A percentile compares a stretch with the other conserved stretches of the same genome.
phyloP scores from a whole-genome alignment of 2,888 invertebrate genomes.

The Hylaea fasciaria region DNA sequence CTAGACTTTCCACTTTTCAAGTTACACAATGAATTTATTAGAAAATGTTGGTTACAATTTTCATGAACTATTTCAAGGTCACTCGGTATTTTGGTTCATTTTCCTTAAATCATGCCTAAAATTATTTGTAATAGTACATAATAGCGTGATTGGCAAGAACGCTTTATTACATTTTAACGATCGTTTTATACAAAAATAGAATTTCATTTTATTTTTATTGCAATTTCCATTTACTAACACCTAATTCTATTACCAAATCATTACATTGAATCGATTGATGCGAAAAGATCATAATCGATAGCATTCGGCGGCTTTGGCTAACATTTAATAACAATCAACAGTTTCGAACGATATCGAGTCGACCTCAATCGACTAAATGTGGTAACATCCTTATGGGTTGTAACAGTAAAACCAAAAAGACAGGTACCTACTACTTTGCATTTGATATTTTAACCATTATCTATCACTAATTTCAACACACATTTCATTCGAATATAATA shows the following conservation, averaged over 20 bases:
- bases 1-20: no score
- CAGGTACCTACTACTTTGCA: slow-evolving; percentile 53
- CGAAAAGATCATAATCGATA: slow-evolving; percentile 11
- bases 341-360: slow-evolving; percentile 8
- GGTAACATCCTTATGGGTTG: slow-evolving; percentile 9
- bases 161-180: slow-evolving; percentile 19
- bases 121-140: slow-evolving; percentile 4
- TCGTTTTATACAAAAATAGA: slow-evolving; percentile 27
- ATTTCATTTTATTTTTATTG: slow-evolving; percentile 18
- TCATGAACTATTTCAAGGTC: background rate
- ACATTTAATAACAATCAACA: slow-evolving; percentile 10
- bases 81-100: background rate
- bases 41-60: background rate
- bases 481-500: background rate
- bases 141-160: slow-evolving; percentile 20
- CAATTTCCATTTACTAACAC: slow-evolving; percentile 22
- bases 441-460: slow-evolving; percentile 41
- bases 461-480: slow-evolving; percentile 21
- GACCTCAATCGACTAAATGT: slow-evolving; percentile 14
- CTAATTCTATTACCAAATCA: slow-evolving; percentile 8
- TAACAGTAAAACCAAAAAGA: slow-evolving; percentile 38
- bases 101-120: background rate
- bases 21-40: background rate
- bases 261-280: slow-evolving; percentile 21
- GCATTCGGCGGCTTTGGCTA: slow-evolving; percentile 1